Evolutionary conservation across 2,113 vertebrate species (phyloP), one percentile per base, ranked within the genome.

Genomic region (Pleuronectes platessa): DNA sequence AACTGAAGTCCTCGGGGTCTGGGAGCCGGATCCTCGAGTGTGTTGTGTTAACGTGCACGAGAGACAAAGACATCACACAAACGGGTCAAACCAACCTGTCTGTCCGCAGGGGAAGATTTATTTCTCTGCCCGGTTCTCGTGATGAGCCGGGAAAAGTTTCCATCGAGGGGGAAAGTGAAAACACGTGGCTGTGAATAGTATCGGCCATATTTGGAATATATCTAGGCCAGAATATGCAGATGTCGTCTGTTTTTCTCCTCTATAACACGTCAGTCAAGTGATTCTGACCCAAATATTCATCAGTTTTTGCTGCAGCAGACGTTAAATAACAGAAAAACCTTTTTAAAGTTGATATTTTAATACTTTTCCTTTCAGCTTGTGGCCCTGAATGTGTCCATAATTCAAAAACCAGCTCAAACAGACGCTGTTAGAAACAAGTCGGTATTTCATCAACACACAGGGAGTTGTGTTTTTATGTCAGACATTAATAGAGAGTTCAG

Each of bases 1-100:
- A 92, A 93, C 84, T 61, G 4, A 78, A 90, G 78, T 87, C 87
- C 80, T 88, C 17, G 1, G 77, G 77, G 11, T 83, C 72, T 42
- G 26, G 24, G 62, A 42, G 45, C 62, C 20, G 2, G 42, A 23
- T 3, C 67, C 7, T 54, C 2, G 20, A 65, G 64, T 74, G 64
- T 74, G 60, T 27, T 40, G 12, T 54, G 51, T n/a, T 8, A 9
- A 11, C 64, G 18, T 31, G 31, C 23, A 4, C 2, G 6, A 62
- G 58, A 56, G 61, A 20, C 35, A 26, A 11, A 54, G 59, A 58
- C 14, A 51, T 17, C 5, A 37, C 12, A 21, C 26, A 35, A 31
- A 31, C 31, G 6, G 31, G 31, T 31, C 1, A 31, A 65, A 20
- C 64, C 49, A 40, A 62, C 26, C 7, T 53, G 54, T 55, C 9